Percentiles rank a stretch among this genome's conserved stretches.
Conservation (phyloP, 2,888 invertebrate genomes). For the Pyrochroa serraticornis region DNA sequence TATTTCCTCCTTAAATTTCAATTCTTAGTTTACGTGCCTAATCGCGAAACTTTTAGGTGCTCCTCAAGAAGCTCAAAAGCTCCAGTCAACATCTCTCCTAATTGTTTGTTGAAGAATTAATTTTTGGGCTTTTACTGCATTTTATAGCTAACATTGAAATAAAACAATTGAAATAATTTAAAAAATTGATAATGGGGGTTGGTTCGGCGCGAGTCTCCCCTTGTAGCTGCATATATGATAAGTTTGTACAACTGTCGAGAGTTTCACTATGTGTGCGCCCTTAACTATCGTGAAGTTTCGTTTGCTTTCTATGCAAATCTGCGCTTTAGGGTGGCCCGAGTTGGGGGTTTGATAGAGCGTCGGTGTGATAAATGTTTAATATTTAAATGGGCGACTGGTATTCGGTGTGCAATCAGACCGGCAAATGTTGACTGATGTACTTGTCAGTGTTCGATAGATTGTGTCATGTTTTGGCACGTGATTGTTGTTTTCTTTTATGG, state of each 20-base stretch:
- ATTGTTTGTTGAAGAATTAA: too few species aligned
- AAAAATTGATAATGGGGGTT: too few species aligned
- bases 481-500: constrained; percentile 49
- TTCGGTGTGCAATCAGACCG: constrained; percentile 50
- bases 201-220: too few species aligned
- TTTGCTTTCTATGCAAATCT: constrained; percentile 27
- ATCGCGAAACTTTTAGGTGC: too few species aligned
- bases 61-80: too few species aligned
- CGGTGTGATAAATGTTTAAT: not conserved
- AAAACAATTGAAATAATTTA: too few species aligned
- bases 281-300: constrained; percentile 16
- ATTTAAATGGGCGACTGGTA: constrained; percentile 15
- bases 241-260: constrained; percentile 20
- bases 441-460: constrained; percentile 55
- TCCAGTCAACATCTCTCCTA: too few species aligned
- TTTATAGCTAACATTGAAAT: too few species aligned
- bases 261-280: constrained; percentile 10
- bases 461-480: constrained; percentile 49
- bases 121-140: too few species aligned
- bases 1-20: too few species aligned
- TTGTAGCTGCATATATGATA: constrained; percentile 30
- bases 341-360: not conserved
- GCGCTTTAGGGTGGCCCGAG: constrained; percentile 18
- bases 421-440: constrained; percentile 59
- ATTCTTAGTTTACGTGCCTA: too few species aligned